Evolutionary conservation across 2,113 vertebrate genomes (phyloP).

Genomic region (Nematolebias whitei): DNA sequence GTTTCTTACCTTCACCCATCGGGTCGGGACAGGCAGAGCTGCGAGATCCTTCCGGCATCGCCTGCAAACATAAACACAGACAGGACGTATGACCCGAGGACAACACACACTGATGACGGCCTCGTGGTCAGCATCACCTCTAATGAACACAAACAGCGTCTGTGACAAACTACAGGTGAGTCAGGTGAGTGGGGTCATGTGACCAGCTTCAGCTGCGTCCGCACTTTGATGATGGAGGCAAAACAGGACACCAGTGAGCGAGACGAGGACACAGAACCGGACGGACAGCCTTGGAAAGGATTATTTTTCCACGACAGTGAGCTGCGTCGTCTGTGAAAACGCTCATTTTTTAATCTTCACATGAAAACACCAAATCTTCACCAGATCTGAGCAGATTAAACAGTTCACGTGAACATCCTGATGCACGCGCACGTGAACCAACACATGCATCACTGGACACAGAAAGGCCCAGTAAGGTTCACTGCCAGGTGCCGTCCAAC

Average conservation of each 20-base stretch:
- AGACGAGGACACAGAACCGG: not conserved
- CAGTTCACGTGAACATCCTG: too few relatives aligned
- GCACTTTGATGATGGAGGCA: slow-evolving; percentile 13
- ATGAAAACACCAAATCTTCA: too few relatives aligned
- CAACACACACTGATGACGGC: not conserved
- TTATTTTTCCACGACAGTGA: not conserved
- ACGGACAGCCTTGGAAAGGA: not conserved
- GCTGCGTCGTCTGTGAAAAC: not conserved
- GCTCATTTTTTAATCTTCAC: too few relatives aligned
- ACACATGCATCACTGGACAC: too few relatives aligned
- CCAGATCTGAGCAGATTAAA: too few relatives aligned
- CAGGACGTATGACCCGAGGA: not conserved
- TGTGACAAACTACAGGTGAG: not conserved
- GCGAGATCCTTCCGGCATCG: slow-evolving; percentile 68
- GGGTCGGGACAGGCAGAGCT: slow-evolving; percentile 37
- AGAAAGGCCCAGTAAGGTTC: too few relatives aligned
- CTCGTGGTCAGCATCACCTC: not conserved
- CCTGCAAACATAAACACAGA: slow-evolving; percentile 2
- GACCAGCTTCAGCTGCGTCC: not conserved
- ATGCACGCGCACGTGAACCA: too few relatives aligned
- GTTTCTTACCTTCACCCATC: slow-evolving; percentile 68
- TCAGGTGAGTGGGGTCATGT: slow-evolving; percentile 1
- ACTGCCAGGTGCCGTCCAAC: too few relatives aligned
- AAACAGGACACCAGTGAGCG: not conserved
- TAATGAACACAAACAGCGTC: not conserved